A percentile compares a stretch with the other conserved stretches of the same genome.
Evolutionary conservation across 2,113 vertebrate species (phyloP).

Genomic region (Actenoides lindsayi): DNA sequence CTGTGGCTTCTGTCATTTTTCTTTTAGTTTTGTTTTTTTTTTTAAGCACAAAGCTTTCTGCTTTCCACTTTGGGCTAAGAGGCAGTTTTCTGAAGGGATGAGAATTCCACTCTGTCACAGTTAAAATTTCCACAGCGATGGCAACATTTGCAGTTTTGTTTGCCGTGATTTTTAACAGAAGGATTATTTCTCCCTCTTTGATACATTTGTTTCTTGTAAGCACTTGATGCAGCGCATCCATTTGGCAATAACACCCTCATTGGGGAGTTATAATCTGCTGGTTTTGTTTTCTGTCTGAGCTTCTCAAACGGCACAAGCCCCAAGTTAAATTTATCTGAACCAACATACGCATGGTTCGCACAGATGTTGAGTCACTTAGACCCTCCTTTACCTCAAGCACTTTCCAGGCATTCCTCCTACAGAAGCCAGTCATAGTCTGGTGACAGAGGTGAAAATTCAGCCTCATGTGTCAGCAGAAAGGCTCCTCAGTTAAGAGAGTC

Average conservation of each 20-base stretch:
- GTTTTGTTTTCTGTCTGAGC: not conserved
- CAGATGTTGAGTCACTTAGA: not conserved
- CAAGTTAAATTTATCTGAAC: not conserved
- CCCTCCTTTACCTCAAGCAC: not conserved
- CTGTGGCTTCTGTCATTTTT: not conserved
- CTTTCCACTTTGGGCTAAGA: not conserved
- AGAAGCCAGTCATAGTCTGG: not conserved
- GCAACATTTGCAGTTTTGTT: constrained; percentile 20
- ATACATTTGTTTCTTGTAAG: constrained; percentile 26
- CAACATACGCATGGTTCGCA: rapidly evolving
- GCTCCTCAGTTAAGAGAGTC: not conserved
- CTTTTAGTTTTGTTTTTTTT: not conserved
- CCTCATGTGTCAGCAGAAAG: not conserved
- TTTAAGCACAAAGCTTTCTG: not conserved
- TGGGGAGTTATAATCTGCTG: not conserved
- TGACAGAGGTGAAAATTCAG: not conserved
- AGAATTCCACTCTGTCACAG: not conserved
- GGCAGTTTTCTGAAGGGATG: not conserved
- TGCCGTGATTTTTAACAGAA: not conserved
- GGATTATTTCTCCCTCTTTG: constrained; percentile 15
- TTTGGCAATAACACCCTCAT: not conserved
- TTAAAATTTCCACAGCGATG: not conserved
- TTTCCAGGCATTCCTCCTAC: not conserved
- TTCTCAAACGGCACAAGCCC: not conserved
- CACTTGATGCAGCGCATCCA: not conserved